Evolutionary conservation across 2,888 invertebrate genomes (phyloP).

Genomic region (Ceraclea dissimilis): DNA sequence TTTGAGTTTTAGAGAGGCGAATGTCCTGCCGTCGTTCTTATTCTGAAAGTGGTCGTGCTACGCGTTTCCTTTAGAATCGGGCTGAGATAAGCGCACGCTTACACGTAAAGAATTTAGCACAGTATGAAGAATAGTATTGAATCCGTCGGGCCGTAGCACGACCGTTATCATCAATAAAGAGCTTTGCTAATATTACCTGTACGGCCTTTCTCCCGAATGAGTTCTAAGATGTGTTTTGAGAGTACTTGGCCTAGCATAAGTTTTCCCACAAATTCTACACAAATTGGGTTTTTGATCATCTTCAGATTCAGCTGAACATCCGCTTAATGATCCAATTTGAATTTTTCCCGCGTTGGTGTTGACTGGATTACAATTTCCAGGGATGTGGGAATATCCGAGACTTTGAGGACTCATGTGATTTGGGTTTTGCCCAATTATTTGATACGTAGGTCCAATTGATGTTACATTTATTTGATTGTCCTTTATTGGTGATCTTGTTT

Average conservation of each 20-base stretch:
- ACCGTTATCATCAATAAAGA: too few species aligned
- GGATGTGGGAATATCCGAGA: conserved; percentile 34
- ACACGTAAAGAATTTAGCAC: too few species aligned
- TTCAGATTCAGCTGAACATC: conserved; percentile 49
- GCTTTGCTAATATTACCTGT: too few species aligned
- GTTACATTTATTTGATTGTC: conserved; percentile 37
- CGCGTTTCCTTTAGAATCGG: too few species aligned
- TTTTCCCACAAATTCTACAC: conserved; percentile 93
- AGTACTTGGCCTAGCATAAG: conserved; percentile 93
- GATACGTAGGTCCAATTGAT: conserved; percentile 27
- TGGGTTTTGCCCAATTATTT: conserved; percentile 32
- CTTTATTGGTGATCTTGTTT: conserved; percentile 43
- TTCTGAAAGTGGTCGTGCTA: too few species aligned
- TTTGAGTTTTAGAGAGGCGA: background rate
- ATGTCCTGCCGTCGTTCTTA: too few species aligned
- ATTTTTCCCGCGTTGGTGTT: conserved; percentile 27
- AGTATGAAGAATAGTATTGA: too few species aligned
- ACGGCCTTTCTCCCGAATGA: conserved; percentile 92
- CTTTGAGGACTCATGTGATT: conserved; percentile 37
- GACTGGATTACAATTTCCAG: conserved; percentile 12
- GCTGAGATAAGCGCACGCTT: too few species aligned
- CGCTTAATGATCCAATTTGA: conserved; percentile 45
- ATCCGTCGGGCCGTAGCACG: too few species aligned
- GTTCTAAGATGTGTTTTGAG: conserved; percentile 95
- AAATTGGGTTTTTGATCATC: conserved; percentile 79